Evolutionary conservation across 1,140 invertebrate species (phyloP), one percentile per base, ranked within the genome.

Genomic region (Megalopta genalis): DNA sequence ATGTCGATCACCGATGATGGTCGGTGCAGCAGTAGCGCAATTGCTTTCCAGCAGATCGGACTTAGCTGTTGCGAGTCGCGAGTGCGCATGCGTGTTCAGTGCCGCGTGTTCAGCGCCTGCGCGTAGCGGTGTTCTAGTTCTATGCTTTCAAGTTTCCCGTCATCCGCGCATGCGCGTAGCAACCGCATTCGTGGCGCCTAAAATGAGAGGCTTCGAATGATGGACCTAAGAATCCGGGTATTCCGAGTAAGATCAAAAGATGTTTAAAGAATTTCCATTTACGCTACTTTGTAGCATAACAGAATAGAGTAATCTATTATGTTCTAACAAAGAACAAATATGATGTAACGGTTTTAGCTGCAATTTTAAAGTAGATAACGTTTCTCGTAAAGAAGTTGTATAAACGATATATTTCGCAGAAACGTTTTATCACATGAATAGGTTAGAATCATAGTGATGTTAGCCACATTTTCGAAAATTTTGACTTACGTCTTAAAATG

Each of bases 1-100:
- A n/a, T 66, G 39, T 62, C 60, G 25, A 64, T 8, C 54, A 23
- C 6, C 80, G 60, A 12, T 37, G 32, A 62, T 18, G 54, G 49
- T 60, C 49, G 18, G 8, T 54, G 21, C 23, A 60, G 27, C 81
- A 80, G 83, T 83, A 75, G 54, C 65, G 37, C 39, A 49, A 66
- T 67, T 39, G 81, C 83, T 76, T 83, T 75, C 77, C 39, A 37
- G 3, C 27, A 23, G 42, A 12, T 66, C 71, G 76, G 83, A 57
- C 54, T 57, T n/a, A 21, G 54, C 54, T 57, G 54, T 57, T 16
- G 5, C 25, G 74, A 27, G 18, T 16, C n/a, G 9, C n/a, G 10
- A 21, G 10, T 39, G 54, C 80, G 80, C 80, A 71, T 77, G 71
- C 78, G 78, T 49, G 39, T n/a, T 25, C 18, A n/a, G 37, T 57